Percentiles rank a stretch among this genome's conserved stretches.
Conservation (phyloP, 2,888 invertebrate species). For the Antitype chi region DNA sequence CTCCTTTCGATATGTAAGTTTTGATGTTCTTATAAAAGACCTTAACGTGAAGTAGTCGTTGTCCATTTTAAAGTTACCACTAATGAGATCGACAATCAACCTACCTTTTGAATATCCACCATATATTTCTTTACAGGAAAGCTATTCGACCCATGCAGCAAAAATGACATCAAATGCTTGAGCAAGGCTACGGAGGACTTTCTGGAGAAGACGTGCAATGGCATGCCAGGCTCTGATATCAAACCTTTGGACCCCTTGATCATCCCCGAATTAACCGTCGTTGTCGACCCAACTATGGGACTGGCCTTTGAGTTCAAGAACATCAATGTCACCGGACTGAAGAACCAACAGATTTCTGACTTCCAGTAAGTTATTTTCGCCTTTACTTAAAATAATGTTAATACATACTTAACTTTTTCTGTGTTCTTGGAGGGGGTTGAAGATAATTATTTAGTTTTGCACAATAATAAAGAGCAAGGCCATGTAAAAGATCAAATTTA, state of each 20-base stretch:
- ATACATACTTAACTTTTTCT: too few relatives aligned
- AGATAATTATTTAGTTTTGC: neutral
- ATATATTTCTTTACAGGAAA: constrained; percentile 44
- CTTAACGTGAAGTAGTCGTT: neutral
- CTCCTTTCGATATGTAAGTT: neutral
- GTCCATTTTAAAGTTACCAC: neutral
- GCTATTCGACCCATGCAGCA: constrained; percentile 75
- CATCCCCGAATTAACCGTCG: constrained; percentile 71
- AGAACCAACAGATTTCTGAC: constrained; percentile 76
- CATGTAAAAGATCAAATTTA: neutral
- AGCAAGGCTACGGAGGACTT: constrained; percentile 79
- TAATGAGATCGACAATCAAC: neutral
- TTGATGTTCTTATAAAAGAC: neutral
- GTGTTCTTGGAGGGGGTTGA: too few relatives aligned
- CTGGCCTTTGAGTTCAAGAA: constrained; percentile 75
- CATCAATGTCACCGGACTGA: constrained; percentile 80
- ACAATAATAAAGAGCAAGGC: neutral
- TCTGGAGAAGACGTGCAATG: constrained; percentile 77
- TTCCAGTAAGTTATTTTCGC: constrained; percentile 75
- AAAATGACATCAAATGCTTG: constrained; percentile 79
- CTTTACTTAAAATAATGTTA: neutral
- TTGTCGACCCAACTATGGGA: constrained; percentile 68
- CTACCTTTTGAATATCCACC: neutral
- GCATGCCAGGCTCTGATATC: constrained; percentile 76
- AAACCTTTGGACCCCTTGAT: constrained; percentile 79